phyloP scores from a whole-genome alignment of 1,140 invertebrate species.

The Trachymyrmex cornetzi region DNA sequence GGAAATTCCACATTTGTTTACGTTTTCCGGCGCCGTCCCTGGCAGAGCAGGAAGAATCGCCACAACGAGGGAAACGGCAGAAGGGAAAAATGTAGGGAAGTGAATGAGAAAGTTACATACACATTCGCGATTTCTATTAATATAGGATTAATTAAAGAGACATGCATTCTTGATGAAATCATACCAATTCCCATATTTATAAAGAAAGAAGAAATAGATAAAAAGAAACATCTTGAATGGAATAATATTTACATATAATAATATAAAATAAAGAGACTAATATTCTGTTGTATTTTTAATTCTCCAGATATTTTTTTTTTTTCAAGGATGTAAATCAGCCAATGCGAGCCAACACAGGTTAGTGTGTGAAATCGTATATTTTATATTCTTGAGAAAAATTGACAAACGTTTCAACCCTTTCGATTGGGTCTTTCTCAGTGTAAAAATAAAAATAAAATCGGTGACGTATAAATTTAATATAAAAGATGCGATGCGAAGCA shows the following conservation, averaged over 20 bases:
- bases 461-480: too few species aligned
- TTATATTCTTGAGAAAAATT: too few species aligned
- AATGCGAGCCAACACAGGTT: too few species aligned
- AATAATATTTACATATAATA: background rate
- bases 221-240: background rate
- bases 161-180: background rate
- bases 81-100: conserved; percentile 6
- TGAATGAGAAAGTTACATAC: conserved; percentile 27
- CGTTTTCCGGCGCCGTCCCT: conserved; percentile 48
- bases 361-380: too few species aligned
- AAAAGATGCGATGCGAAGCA: too few species aligned
- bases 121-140: conserved; percentile 14
- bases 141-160: background rate
- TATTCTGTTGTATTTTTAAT: background rate
- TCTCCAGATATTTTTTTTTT: too few species aligned
- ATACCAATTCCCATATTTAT: background rate
- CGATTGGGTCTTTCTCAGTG: too few species aligned
- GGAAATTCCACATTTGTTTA: conserved; percentile 83
- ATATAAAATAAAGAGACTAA: background rate
- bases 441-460: too few species aligned
- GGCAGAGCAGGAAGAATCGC: conserved; percentile 43
- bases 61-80: conserved; percentile 29
- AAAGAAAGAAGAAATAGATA: background rate
- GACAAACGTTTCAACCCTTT: too few species aligned
- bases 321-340: too few species aligned